Percentiles rank a stretch among this genome's conserved stretches.
Evolutionary conservation across 2,113 vertebrate species (phyloP).

Genomic region (Tetrao urogallus): DNA sequence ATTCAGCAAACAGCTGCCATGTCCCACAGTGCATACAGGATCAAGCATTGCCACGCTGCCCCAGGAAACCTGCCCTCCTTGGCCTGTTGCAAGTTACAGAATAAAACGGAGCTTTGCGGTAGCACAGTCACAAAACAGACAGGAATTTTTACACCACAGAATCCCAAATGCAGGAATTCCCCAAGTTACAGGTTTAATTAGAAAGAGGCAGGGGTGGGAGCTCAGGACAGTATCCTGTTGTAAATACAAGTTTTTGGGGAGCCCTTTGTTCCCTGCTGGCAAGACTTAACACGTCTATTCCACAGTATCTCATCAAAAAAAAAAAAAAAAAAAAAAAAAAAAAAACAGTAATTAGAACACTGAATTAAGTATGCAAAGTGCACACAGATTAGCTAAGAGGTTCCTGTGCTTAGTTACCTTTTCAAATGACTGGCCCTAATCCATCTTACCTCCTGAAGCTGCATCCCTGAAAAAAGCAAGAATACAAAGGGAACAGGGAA

Average conservation of each 20-base stretch:
- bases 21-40: not conserved
- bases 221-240: not conserved
- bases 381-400: not conserved
- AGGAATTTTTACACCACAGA: not conserved
- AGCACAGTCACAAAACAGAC: not conserved
- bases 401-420: not conserved
- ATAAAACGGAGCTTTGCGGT: not conserved
- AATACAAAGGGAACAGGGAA: not conserved
- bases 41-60: not conserved
- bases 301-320: not conserved
- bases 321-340: not conserved
- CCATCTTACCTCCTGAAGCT: not conserved
- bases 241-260: not conserved
- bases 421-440: not conserved
- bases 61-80: not conserved
- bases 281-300: not conserved
- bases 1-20: not conserved
- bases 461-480: not conserved
- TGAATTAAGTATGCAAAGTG: not conserved
- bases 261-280: not conserved
- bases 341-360: not conserved
- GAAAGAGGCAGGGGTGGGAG: not conserved
- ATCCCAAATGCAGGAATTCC: not conserved
- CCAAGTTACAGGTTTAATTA: fast-evolving
- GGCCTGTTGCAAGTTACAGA: not conserved